Evolutionary conservation across 1,140 invertebrate genomes (phyloP), one percentile per base, ranked within the genome.

Genomic region (Spodoptera litura): DNA sequence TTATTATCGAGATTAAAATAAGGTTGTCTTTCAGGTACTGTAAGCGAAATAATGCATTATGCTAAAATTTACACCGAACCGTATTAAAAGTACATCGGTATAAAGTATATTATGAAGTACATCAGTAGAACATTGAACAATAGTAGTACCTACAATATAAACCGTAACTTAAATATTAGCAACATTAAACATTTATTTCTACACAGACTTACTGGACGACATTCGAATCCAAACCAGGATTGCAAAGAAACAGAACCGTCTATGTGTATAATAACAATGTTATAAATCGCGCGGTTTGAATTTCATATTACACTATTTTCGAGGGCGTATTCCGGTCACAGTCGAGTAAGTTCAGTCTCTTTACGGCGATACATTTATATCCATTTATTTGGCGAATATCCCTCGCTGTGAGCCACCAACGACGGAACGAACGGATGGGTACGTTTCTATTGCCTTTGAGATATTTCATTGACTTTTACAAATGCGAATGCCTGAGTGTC

Each of bases 381-480:
- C 81, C 79, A 84, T 80, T 81, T 80, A 82, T 81, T 82, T 81
- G 79, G 49, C 55, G 78, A 84, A 80, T 73, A 84, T 80, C 81
- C 79, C 78, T 73, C 70, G 79, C 56, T 62, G 71, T 74, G 71
- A 78, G 59, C 62, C 52, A 77, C 79, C 61, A 68, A 78, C 81
- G 74, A 79, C 75, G 76, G 71, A 79, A 79, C 62, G 61, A 81
- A 84, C 71, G 82, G 75, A 81, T 76, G 83, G 78, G 75, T 79
- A 84, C 70, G 74, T 80, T 82, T 78, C 75, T 84, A 84, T 77
- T 80, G 81, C 78, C 64, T 81, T 80, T 82, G 66, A 81, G 79
- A 82, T 82, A 82, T 84, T 84, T 84, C 83, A 82, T 84, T 84
- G 83, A 79, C 83, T 82, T 82, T 82, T 75, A 82, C 78, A 74